phyloP scores from a whole-genome alignment of 2,888 invertebrate species.

The Mermis nigrescens region DNA sequence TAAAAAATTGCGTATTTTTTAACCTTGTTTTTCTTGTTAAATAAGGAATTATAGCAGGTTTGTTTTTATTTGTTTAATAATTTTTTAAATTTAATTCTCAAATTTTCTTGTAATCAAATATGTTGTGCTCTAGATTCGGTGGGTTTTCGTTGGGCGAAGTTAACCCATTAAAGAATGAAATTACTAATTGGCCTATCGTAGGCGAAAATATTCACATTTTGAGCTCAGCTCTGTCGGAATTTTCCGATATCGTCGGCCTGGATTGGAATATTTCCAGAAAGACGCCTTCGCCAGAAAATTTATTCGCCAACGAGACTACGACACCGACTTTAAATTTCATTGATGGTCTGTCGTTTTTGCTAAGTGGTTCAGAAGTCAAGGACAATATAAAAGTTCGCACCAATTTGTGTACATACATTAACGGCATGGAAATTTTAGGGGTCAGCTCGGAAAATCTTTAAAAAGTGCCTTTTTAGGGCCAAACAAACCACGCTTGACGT shows the following conservation, averaged over 20 bases:
- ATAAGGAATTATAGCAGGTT: too few species aligned
- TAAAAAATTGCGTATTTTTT: too few species aligned
- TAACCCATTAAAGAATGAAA: conserved; percentile 18
- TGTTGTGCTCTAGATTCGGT: conserved; percentile 33
- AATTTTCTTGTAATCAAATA: too few species aligned
- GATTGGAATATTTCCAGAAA: background rate
- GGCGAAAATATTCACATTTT: background rate
- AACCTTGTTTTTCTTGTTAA: too few species aligned
- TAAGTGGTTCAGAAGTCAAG: background rate
- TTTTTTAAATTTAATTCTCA: too few species aligned
- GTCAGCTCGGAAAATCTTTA: too few species aligned
- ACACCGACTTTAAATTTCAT: background rate
- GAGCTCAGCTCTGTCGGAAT: background rate
- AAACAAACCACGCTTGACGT: too few species aligned
- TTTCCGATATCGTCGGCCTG: background rate
- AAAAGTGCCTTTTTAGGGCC: too few species aligned
- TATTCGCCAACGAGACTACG: background rate
- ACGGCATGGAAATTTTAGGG: too few species aligned
- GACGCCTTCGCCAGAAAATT: background rate
- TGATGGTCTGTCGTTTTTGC: background rate
- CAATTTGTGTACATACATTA: too few species aligned
- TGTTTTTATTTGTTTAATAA: too few species aligned
- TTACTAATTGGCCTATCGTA: background rate
- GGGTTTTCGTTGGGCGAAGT: conserved; percentile 30
- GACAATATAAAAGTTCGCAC: conserved; percentile 10